Percentiles rank a stretch among this genome's conserved stretches.
Evolutionary conservation across 2,888 invertebrate genomes (phyloP).

Genomic region (Holacanthella duospinosa): DNA sequence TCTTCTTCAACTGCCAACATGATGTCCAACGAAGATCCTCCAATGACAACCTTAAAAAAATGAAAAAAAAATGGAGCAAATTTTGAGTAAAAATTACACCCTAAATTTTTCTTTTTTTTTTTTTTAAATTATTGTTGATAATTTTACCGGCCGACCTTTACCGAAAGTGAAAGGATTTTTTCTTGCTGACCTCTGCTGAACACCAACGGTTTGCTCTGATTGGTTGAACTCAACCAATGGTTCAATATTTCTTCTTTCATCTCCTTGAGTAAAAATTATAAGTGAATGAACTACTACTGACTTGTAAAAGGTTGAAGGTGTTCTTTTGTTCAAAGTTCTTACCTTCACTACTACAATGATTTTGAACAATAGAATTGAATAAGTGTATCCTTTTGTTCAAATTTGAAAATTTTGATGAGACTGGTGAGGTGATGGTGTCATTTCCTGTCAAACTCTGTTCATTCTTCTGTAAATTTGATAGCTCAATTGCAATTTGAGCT

Average conservation of each 20-base stretch:
- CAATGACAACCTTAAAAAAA: constrained; percentile 50
- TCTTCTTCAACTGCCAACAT: constrained; percentile 54
- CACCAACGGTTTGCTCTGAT: not conserved
- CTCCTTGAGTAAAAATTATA: not conserved
- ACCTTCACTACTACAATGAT: not conserved
- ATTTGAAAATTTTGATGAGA: not conserved
- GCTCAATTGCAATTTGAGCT: constrained; percentile 62
- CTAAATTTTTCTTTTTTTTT: not conserved
- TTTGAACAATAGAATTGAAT: constrained; percentile 4
- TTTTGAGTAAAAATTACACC: too few relatives aligned
- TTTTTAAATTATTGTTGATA: not conserved
- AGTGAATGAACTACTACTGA: not conserved
- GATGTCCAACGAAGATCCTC: constrained; percentile 67
- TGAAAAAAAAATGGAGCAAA: not conserved
- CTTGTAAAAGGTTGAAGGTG: not conserved
- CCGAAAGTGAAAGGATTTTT: too few relatives aligned
- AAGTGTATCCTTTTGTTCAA: not conserved
- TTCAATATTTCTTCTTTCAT: not conserved
- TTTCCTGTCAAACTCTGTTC: not conserved
- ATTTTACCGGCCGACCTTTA: not conserved
- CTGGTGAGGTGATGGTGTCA: not conserved
- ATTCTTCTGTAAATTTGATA: constrained; percentile 38
- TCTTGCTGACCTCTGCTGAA: too few relatives aligned
- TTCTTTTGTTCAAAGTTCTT: not conserved
- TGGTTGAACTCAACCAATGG: not conserved